Base-by-base conservation (phyloP, 2,113 vertebrate species). In the Ochotona princeps region DNA sequence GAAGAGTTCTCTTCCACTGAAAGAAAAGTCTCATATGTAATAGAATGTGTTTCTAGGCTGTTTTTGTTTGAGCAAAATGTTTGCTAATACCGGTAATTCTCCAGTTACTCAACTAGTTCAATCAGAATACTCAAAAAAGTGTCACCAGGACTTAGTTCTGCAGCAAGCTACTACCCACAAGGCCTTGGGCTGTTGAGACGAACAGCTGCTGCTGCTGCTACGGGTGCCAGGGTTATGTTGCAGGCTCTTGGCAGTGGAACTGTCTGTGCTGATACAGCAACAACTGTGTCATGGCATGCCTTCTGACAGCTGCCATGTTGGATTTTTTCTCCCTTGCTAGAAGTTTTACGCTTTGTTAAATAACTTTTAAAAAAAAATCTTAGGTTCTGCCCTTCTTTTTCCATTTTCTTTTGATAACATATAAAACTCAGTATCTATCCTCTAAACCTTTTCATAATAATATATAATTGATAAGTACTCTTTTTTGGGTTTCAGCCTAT, bases 321-420 rank as follows among this genome's bases (percentile, higher is more conserved):
- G 49, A 38, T 72, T 94, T 94, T 92, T 44, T 12, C 93, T 87
- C 94, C 67, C 30, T 57, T 67, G 83, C 70, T 81, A 79, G 93
- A 92, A 91, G 95, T 87, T 96, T 91, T 73, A 94, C 49, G 65
- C 93, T 90, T 96, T 86, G 20, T 83, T 90, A 89, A 88, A 49
- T 93, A 85, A 83, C 23, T 72, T 92, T 93, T 95, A 63, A 78
- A 88, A 89, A 11, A 14, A 8, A 76, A 44, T 84, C 63, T 51
- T 85, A 80, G 26, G 28, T 81, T 94, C 26, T 91, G 5, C 18
- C 35, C 28, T 89, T 63, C 21, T 80, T 84, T 51, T 60, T 66
- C 28, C 2, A 18, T 67, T 88, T 23, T 3, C 10, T 30, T 88
- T 87, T 85, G 47, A 73, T 92, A 86, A 73, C n/a, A 76, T 93